Percentiles rank a stretch among this genome's conserved stretches.
Conservation (phyloP, 1,140 invertebrate genomes). For the Limonius californicus region DNA sequence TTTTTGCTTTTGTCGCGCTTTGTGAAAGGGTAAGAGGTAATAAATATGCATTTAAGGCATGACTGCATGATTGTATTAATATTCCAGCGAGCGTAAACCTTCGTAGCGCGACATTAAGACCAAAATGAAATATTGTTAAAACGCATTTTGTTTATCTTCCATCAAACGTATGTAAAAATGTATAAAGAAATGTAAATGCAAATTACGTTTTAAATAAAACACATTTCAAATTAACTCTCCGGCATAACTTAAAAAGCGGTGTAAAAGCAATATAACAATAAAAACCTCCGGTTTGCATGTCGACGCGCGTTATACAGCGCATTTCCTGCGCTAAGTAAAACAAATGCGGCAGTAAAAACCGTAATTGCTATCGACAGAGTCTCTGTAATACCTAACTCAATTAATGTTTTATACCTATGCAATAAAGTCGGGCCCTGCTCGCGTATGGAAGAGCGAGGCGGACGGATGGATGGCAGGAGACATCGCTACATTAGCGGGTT, state of each 20-base stretch:
- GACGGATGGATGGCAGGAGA: neutral
- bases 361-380: slow-evolving; percentile 23
- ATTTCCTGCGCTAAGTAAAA: slow-evolving; percentile 16
- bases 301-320: slow-evolving; percentile 10
- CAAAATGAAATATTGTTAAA: neutral
- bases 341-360: slow-evolving; percentile 15
- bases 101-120: neutral
- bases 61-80: neutral
- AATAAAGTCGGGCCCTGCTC: neutral
- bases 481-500: slow-evolving; percentile 32
- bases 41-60: neutral
- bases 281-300: slow-evolving; percentile 24
- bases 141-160: slow-evolving; percentile 7
- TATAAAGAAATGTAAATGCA: slow-evolving; percentile 7
- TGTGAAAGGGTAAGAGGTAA: too few relatives aligned
- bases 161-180: neutral
- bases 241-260: neutral
- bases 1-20: too few relatives aligned
- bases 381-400: slow-evolving; percentile 20
- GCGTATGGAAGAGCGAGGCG: neutral
- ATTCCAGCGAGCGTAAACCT: neutral
- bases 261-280: slow-evolving; percentile 7
- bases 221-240: slow-evolving; percentile 5
- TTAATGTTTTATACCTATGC: slow-evolving; percentile 29
- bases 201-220: slow-evolving; percentile 11